Conservation (phyloP, 2,113 vertebrate species). For the Haplotaxodon microlepis region DNA sequence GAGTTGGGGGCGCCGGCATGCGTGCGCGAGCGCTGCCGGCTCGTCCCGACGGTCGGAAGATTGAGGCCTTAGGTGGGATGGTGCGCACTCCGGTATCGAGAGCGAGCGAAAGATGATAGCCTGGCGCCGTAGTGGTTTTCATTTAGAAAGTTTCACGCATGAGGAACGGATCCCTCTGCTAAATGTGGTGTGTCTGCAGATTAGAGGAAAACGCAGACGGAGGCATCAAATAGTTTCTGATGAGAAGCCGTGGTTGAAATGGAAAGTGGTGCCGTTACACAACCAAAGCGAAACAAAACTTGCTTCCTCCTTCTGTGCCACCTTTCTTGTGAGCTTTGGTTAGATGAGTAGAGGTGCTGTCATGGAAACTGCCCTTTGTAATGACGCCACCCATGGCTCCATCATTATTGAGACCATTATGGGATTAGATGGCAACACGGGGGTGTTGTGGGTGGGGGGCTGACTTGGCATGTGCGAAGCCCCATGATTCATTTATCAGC, state of each 20-base stretch:
- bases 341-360: neutral
- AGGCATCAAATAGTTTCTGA: neutral
- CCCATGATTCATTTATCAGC: constrained; percentile 35
- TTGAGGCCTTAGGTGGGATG: neutral
- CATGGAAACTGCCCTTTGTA: constrained; percentile 44
- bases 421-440: constrained; percentile 39
- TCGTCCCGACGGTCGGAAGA: neutral
- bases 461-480: neutral
- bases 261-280: neutral
- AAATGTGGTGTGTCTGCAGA: constrained; percentile 9
- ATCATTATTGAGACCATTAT: constrained; percentile 46
- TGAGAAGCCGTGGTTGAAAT: neutral
- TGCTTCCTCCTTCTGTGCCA: neutral
- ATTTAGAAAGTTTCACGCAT: constrained; percentile 8
- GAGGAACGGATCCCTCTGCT: neutral
- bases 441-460: neutral
- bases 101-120: neutral
- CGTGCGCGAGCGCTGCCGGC: neutral
- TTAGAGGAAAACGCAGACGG: neutral
- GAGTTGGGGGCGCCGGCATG: neutral
- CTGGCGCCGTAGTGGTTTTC: neutral
- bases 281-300: neutral
- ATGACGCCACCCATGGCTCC: constrained; percentile 45
- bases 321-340: neutral
- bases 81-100: neutral